Conservation (phyloP, 2,113 vertebrate species). For the Xenus cinereus region DNA sequence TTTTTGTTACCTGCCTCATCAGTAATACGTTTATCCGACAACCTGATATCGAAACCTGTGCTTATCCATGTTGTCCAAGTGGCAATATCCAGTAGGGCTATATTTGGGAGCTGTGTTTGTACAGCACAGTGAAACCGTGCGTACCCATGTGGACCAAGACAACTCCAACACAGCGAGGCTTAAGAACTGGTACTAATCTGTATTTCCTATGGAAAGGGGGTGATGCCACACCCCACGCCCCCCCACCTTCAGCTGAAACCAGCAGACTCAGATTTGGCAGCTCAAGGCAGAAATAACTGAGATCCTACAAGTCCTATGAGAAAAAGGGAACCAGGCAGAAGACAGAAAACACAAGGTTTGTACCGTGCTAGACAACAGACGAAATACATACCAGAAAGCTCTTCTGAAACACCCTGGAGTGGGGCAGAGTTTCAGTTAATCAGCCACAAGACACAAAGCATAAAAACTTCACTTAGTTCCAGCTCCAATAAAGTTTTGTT, state of each 20-base stretch:
- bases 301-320: not conserved
- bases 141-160: not conserved
- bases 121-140: not conserved
- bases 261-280: not conserved
- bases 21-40: not conserved
- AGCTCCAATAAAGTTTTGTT: not conserved
- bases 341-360: not conserved
- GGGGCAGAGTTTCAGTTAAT: not conserved
- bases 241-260: not conserved
- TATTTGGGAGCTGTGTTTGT: not conserved
- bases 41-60: not conserved
- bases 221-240: not conserved
- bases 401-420: not conserved
- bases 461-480: not conserved
- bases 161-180: rapidly evolving
- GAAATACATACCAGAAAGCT: rapidly evolving
- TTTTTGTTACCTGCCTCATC: not conserved
- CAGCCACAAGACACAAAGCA: not conserved
- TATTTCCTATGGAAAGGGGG: not conserved
- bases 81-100: not conserved
- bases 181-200: not conserved
- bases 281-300: not conserved
- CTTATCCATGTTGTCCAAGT: not conserved
- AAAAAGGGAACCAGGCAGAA: not conserved
- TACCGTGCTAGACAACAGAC: not conserved